Evolutionary conservation across 2,888 invertebrate genomes (phyloP), one percentile per base, ranked within the genome.

Genomic region (Drosophila neonasuta): DNA sequence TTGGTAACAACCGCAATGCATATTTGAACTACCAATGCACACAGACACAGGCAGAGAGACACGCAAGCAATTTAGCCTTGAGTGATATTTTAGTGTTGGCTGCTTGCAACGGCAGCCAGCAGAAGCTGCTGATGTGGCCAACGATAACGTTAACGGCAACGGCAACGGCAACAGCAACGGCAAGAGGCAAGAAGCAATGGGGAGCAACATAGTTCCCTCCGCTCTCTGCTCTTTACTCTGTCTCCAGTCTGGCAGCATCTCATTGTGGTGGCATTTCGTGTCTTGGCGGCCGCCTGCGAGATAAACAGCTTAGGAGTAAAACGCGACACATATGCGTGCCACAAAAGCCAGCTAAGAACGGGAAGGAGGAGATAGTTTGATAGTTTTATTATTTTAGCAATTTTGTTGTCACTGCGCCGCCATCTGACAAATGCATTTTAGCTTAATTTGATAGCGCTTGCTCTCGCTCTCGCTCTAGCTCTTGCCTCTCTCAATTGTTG

Each of bases 1-100:
- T 81, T 81, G 85, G 85, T 84, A 84, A 79, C 73, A 81, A 77
- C 76, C 77, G 60, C 82, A 84, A 81, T 79, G 84, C 79, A 80
- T 81, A 80, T 81, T 84, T 84, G 64, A 77, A 64, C 62, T 36
- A 50, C 46, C 73, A 73, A 49, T 49, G 56, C 48, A 54, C 44
- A 59, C 45, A 68, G 45, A 36, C 56, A 60, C 51, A 57, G 32
- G 50, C 34, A 45, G 34, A 60, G 49, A 57, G 32, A 52, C 44
- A 55, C 34, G 10, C 55, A 46, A 24, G 17, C 20, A 52, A 67
- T 48, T 63, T 63, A 75, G 81, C 84, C 85, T 67, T 77, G 79
- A 80, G 85, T 84, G 80, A 77, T 81, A 81, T 80, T 84, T 79
- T 73, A 73, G 85, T 79, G 71, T 68, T 80, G 66, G 63, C 66